A percentile compares a stretch with the other conserved stretches of the same genome.
Conservation (phyloP, 2,888 invertebrate species). For the Trissolcus japonicus region DNA sequence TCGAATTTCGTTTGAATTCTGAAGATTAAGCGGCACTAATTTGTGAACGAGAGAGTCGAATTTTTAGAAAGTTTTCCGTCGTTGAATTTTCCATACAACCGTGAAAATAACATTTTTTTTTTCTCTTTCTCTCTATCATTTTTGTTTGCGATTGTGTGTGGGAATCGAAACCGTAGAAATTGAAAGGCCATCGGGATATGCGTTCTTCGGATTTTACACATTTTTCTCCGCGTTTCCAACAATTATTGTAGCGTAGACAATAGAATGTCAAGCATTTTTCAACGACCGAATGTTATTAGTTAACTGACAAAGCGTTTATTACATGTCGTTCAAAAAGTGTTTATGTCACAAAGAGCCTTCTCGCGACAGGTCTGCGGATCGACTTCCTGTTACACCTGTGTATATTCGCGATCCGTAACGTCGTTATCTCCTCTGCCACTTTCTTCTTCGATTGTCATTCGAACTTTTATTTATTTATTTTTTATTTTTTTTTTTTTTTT, state of each 20-base stretch:
- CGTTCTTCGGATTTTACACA: no score
- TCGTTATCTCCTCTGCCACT: slow-evolving; percentile 57
- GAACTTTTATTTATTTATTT: no score
- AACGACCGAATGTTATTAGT: slow-evolving; percentile 12
- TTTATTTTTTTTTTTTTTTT: no score
- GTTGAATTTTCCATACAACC: no score
- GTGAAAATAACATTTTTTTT: no score
- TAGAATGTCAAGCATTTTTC: slow-evolving; percentile 26
- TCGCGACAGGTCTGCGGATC: slow-evolving; percentile 41
- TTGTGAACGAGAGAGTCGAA: no score
- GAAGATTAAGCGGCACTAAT: no score
- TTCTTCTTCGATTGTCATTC: slow-evolving; percentile 22
- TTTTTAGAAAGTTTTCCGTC: no score
- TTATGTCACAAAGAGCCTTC: slow-evolving; percentile 23
- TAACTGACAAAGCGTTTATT: slow-evolving; percentile 29
- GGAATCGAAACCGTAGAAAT: no score
- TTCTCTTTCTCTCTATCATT: no score
- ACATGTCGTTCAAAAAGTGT: slow-evolving; percentile 31
- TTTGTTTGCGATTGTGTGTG: no score
- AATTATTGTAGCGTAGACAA: slow-evolving; percentile 17
- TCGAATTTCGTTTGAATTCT: neutral
- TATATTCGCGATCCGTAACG: slow-evolving; percentile 61
- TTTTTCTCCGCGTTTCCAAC: slow-evolving; percentile 1
- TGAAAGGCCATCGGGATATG: no score
- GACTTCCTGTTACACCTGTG: slow-evolving; percentile 72